Evolutionary conservation across 2,797 vertebrate genomes (phyloP), one percentile per base, ranked within the genome.

Genomic region (Pangasius sanitwongsei): DNA sequence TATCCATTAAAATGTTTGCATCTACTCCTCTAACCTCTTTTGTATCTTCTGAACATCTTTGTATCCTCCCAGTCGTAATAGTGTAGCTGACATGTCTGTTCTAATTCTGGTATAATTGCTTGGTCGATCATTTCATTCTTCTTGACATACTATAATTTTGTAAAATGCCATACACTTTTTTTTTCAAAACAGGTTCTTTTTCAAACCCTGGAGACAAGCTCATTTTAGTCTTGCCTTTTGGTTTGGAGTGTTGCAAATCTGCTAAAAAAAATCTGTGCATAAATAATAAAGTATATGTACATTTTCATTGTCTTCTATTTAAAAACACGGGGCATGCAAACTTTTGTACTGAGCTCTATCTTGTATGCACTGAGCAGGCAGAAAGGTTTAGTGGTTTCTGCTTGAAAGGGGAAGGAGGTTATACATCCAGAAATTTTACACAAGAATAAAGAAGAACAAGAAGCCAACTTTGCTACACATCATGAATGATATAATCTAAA

Each of bases 91-190:
- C 25, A n/a, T 83, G 37, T 83, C 41, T 65, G 37, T 83, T 63
- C 82, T 83, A 83, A 63, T 48, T 48, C 23, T 44, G 81, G 59
- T 63, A 63, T 83, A 83, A 83, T n/a, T 83, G 12, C 81, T 63
- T 63, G 13, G 12, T 44, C 1, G 25, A 44, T 48, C 9, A 31
- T 83, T 44, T 16, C 1, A n/a, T 65, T 65, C 12, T 50, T 48
- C 28, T 20, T 67, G 15, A 50, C 41, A n/a, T 67, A 67, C 61
- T 85, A 53, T 69, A 69, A 85, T 53, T 85, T 20, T 50, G 63
- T 59, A 82, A 82, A 61, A 61, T 61, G 57, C 57, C 57, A 82
- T 61, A 13, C 15, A 15, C 6, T 23, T 5, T 25, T 37, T 25
- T 59, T 3, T 12, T 11, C 23, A 57, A 57, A 34, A 6, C 25